phyloP scores from a whole-genome alignment of 2,797 vertebrate genomes.

The Sarcophilus harrisii region DNA sequence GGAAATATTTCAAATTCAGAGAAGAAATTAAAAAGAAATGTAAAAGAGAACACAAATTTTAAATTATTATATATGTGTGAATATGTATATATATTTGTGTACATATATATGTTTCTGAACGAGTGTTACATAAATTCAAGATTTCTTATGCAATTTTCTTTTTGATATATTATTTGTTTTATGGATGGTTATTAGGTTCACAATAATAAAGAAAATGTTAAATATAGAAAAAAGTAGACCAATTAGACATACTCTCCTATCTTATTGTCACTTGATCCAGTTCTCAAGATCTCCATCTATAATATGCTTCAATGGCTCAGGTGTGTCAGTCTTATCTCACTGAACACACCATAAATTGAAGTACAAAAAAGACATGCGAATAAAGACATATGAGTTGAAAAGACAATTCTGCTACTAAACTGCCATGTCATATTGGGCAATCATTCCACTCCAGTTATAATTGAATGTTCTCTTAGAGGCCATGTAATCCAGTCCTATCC shows the following conservation, averaged over 20 bases:
- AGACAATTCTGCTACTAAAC: background rate
- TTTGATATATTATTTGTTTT: background rate
- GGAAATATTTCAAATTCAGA: background rate
- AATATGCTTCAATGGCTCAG: background rate
- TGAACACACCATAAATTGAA: background rate
- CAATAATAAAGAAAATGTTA: background rate
- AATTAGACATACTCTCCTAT: background rate
- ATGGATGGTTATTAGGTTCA: background rate
- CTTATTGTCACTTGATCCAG: background rate
- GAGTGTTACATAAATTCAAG: background rate
- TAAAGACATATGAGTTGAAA: background rate
- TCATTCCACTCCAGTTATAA: background rate
- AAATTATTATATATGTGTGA: background rate
- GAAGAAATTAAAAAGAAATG: background rate
- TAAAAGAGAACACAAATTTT: background rate
- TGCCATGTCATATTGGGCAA: background rate
- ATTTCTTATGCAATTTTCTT: background rate
- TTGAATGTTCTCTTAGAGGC: background rate
- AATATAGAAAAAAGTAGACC: background rate
- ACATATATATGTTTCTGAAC: background rate
- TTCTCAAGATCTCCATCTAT: background rate
- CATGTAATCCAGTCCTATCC: background rate
- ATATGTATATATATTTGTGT: background rate
- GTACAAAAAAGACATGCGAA: background rate
- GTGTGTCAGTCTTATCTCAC: background rate